A percentile compares a stretch with the other conserved stretches of the same genome.
Evolutionary conservation across 92 coral and sea anemone genomes (phyloP).

Genomic region (Parazoanthus swiftii): DNA sequence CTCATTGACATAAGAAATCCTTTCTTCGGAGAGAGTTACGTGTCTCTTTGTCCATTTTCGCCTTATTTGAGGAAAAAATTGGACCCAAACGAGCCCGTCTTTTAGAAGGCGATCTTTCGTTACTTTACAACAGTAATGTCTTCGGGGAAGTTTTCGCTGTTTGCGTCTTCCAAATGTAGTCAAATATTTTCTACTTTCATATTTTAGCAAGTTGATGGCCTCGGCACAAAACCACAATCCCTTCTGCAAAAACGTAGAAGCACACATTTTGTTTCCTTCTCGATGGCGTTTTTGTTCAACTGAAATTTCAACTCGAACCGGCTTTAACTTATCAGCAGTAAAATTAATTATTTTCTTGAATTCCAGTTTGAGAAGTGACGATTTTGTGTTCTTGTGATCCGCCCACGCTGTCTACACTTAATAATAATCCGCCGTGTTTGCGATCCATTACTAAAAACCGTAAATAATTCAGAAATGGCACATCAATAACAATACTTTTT

Average conservation of each 20-base stretch:
- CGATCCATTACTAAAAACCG: not conserved
- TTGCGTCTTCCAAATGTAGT: not conserved
- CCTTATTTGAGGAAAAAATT: constrained; percentile 21
- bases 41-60: constrained; percentile 33
- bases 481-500: not conserved
- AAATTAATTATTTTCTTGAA: not conserved
- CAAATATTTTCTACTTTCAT: constrained; percentile 11
- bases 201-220: constrained; percentile 9
- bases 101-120: constrained; percentile 22
- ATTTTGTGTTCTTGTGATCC: not conserved
- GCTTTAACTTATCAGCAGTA: not conserved
- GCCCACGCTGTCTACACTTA: not conserved
- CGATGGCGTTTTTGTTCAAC: not conserved
- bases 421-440: not conserved
- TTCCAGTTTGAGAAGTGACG: too few species aligned
- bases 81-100: constrained; percentile 36
- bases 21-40: constrained; percentile 34
- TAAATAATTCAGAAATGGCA: not conserved
- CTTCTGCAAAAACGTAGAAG: not conserved
- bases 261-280: not conserved
- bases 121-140: constrained; percentile 31
- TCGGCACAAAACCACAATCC: constrained; percentile 27
- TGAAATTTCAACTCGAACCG: not conserved
- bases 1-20: constrained; percentile 19
- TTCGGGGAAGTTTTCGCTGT: constrained; percentile 32